These are phyloP conservation scores for Parotocinclus haroldoi DNA, from an alignment of 2,797 vertebrate genomes.

Conservation along the genomic window DNA sequence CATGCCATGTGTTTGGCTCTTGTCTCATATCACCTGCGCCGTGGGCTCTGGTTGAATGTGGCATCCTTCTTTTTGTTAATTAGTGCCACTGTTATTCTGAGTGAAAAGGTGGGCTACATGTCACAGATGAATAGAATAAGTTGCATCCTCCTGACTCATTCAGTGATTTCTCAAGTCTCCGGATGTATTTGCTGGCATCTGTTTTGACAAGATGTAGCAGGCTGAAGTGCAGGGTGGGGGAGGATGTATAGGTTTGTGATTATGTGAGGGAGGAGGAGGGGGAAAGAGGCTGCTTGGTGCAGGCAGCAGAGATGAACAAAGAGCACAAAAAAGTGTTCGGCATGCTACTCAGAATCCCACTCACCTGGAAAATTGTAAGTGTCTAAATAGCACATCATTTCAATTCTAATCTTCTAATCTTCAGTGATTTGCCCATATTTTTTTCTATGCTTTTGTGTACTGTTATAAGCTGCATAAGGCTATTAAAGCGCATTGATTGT, in stretches of 20 bases:
- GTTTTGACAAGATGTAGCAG: slow-evolving; percentile 6
- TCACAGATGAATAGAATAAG: slow-evolving; percentile 44
- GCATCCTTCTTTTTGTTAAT: slow-evolving; percentile 59
- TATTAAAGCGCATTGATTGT: slow-evolving; percentile 38
- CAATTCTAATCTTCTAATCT: slow-evolving; percentile 42
- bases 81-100: slow-evolving; percentile 59
- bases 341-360: slow-evolving; percentile 40
- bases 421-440: slow-evolving; percentile 42
- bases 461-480: slow-evolving; percentile 17
- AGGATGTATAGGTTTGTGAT: slow-evolving; percentile 11
- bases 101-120: slow-evolving; percentile 48
- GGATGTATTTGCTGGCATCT: slow-evolving; percentile 9
- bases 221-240: neutral
- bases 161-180: slow-evolving; percentile 13
- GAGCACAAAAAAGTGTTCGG: slow-evolving; percentile 31
- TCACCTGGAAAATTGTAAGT: slow-evolving; percentile 52
- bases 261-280: slow-evolving; percentile 15
- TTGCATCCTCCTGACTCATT: slow-evolving; percentile 30
- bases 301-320: slow-evolving; percentile 30
- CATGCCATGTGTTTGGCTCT: slow-evolving; percentile 10
- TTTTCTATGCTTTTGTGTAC: slow-evolving; percentile 45
- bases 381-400: slow-evolving; percentile 52
- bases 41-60: slow-evolving; percentile 46
- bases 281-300: slow-evolving; percentile 20
- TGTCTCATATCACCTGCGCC: slow-evolving; percentile 26